Evolutionary conservation across 2,888 invertebrate species (phyloP).

Genomic region (Thera britannica): DNA sequence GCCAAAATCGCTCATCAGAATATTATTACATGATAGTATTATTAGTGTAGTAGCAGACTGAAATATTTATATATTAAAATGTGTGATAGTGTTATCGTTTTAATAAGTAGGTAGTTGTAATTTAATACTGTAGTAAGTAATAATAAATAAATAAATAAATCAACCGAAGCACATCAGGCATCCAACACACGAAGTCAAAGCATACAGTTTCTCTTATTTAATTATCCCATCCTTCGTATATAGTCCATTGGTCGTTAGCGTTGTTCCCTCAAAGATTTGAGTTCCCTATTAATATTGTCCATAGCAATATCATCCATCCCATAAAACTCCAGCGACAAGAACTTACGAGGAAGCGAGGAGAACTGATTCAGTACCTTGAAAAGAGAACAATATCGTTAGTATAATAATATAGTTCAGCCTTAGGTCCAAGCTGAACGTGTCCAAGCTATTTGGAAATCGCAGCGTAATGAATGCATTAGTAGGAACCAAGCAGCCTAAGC

Average conservation of each 20-base stretch:
- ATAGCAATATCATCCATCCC: slow-evolving; percentile 68
- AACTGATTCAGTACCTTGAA: slow-evolving; percentile 75
- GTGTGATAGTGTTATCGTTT: too few relatives aligned
- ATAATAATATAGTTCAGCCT: too few relatives aligned
- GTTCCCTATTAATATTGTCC: slow-evolving; percentile 73
- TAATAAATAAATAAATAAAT: too few relatives aligned
- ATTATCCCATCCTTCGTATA: background rate
- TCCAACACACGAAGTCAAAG: slow-evolving; percentile 1
- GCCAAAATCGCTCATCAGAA: too few relatives aligned
- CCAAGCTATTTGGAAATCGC: too few relatives aligned
- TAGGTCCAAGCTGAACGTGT: background rate
- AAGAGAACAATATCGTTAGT: slow-evolving; percentile 1
- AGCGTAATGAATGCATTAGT: too few relatives aligned
- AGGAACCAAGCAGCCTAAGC: too few relatives aligned
- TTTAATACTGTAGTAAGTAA: too few relatives aligned
- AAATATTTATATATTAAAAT: too few relatives aligned
- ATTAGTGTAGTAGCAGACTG: too few relatives aligned
- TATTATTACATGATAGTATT: too few relatives aligned
- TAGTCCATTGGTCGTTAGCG: slow-evolving; percentile 41
- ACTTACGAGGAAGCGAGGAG: slow-evolving; percentile 69
- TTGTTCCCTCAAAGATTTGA: slow-evolving; percentile 61
- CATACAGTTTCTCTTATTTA: background rate
- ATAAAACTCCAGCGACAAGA: slow-evolving; percentile 71
- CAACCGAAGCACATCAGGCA: slow-evolving; percentile 1
- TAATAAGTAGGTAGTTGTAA: too few relatives aligned